Conservation (phyloP, 2,113 vertebrate species). For the Heterocephalus glaber region DNA sequence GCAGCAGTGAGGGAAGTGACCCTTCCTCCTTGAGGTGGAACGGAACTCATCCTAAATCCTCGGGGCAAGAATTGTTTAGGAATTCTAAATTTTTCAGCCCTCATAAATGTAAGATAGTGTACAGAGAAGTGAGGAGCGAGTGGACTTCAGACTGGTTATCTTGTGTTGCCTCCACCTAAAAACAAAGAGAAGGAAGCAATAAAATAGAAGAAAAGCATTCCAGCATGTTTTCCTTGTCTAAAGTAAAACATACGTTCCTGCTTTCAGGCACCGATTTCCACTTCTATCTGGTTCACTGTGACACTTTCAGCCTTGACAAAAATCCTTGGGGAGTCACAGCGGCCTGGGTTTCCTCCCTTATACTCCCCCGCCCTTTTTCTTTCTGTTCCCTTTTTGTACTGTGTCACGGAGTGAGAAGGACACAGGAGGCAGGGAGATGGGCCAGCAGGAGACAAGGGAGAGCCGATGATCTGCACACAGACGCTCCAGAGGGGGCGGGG, state of each 20-base stretch:
- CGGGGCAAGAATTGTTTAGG: not conserved
- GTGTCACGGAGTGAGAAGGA: not conserved
- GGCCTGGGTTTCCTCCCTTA: slow-evolving; percentile 1
- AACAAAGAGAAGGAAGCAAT: not conserved
- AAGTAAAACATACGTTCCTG: slow-evolving; percentile 61
- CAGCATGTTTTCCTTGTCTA: not conserved
- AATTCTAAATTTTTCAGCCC: not conserved
- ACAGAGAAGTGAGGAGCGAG: not conserved
- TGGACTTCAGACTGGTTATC: not conserved
- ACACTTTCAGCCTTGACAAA: slow-evolving; percentile 62
- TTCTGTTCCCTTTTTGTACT: not conserved
- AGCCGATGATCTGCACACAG: accelerated
- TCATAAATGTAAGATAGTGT: not conserved
- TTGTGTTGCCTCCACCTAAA: not conserved
- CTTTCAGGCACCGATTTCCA: slow-evolving; percentile 56
- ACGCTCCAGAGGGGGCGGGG: not conserved
- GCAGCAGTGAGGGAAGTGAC: not conserved
- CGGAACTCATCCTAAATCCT: not conserved
- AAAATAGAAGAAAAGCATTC: not conserved
- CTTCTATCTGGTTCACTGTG: slow-evolving; percentile 16
- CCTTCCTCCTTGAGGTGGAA: not conserved
- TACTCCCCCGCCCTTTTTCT: not conserved
- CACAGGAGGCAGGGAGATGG: not conserved
- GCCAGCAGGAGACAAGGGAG: not conserved
- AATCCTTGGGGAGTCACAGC: slow-evolving; percentile 63